Evolutionary conservation across 2,113 vertebrate species (phyloP).

Genomic region (Calyptomena viridis): DNA sequence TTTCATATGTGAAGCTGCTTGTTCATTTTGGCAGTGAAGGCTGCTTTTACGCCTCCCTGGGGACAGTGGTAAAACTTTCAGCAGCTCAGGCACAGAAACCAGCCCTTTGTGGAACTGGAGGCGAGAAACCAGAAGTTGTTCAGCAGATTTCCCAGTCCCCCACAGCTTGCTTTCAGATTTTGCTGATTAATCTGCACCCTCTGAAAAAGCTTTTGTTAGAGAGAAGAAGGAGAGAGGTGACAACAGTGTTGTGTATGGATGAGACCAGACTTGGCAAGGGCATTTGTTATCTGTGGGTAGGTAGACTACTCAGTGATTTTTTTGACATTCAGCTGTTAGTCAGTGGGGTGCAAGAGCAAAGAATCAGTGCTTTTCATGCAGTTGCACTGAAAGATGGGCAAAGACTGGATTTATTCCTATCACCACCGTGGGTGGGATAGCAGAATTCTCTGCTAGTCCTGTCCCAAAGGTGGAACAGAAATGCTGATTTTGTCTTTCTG

Average conservation of each 20-base stretch:
- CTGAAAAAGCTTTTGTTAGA: background rate
- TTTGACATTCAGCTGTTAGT: background rate
- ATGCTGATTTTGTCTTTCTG: accelerated
- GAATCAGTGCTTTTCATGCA: background rate
- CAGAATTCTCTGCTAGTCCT: background rate
- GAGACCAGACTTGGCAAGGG: background rate
- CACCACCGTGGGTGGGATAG: background rate
- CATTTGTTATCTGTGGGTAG: background rate
- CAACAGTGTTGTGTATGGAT: background rate
- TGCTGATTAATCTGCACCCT: background rate
- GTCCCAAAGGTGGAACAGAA: background rate
- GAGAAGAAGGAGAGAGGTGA: background rate
- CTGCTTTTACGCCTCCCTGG: constrained; percentile 11
- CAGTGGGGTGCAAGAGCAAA: background rate
- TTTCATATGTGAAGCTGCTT: constrained; percentile 22
- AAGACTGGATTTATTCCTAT: background rate
- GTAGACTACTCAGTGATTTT: background rate
- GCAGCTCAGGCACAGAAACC: constrained; percentile 31
- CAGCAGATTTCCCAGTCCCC: background rate
- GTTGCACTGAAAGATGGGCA: background rate
- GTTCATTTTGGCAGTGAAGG: constrained; percentile 17
- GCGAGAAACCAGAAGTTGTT: constrained; percentile 17
- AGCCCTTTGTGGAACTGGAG: background rate
- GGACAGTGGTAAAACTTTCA: constrained; percentile 43
- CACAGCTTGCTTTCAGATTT: background rate